phyloP scores from a whole-genome alignment of 2,888 invertebrate genomes.

The Eudemis profundana region DNA sequence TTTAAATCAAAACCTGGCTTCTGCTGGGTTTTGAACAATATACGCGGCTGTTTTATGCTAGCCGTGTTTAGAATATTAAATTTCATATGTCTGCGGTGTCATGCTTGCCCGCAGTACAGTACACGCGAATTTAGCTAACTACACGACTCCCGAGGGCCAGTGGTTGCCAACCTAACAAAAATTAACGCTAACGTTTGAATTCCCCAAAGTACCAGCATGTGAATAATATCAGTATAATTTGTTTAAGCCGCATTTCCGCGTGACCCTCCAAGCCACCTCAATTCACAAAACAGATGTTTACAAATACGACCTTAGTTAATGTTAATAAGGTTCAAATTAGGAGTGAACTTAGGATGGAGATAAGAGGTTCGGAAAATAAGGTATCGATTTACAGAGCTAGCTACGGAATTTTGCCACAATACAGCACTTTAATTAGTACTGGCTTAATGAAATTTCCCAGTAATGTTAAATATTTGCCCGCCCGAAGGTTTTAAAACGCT shows the following conservation, averaged over 20 bases:
- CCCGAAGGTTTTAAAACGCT: slow-evolving; percentile 56
- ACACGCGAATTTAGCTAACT: slow-evolving; percentile 9
- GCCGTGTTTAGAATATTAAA: too few relatives aligned
- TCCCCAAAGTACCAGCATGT: slow-evolving; percentile 48
- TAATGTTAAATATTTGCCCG: slow-evolving; percentile 59
- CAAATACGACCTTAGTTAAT: slow-evolving; percentile 12
- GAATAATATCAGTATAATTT: slow-evolving; percentile 53
- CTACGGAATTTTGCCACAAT: slow-evolving; percentile 52
- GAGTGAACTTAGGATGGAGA: background rate
- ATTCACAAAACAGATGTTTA: background rate
- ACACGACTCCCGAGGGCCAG: slow-evolving; percentile 15
- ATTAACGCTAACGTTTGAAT: slow-evolving; percentile 36
- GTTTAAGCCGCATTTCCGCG: slow-evolving; percentile 48
- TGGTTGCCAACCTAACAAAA: slow-evolving; percentile 35
- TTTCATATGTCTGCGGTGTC: too few relatives aligned
- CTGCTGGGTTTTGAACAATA: too few relatives aligned
- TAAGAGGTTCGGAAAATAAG: slow-evolving; percentile 16
- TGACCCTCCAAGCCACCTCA: background rate
- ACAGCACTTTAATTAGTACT: slow-evolving; percentile 62
- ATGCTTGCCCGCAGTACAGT: too few relatives aligned
- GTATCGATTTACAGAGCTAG: slow-evolving; percentile 46
- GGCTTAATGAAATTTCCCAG: slow-evolving; percentile 63
- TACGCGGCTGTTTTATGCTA: too few relatives aligned
- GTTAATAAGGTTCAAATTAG: background rate
- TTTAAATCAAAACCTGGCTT: too few relatives aligned